A percentile compares a stretch with the other conserved stretches of the same genome.
Conservation (phyloP, 2,888 invertebrate genomes). For the Seira sanloemensis region DNA sequence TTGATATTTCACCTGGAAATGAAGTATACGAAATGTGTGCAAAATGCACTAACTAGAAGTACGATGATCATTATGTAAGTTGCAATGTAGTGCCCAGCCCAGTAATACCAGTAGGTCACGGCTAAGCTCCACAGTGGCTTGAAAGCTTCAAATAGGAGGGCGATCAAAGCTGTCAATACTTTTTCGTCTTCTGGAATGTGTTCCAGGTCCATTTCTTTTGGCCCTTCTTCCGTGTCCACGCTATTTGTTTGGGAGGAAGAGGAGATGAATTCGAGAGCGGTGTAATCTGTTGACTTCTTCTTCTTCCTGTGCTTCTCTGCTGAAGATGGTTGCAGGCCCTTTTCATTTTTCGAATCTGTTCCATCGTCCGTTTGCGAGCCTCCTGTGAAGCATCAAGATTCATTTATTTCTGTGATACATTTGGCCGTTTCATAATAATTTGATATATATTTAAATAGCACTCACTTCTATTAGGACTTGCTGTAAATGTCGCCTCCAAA, state of each 20-base stretch:
- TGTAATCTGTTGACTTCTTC: conserved; percentile 51
- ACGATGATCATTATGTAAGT: conserved; percentile 56
- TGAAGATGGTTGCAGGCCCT: conserved; percentile 13
- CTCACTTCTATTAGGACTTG: conserved; percentile 11
- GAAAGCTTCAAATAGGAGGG: conserved; percentile 57
- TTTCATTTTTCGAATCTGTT: not conserved
- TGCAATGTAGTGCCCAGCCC: conserved; percentile 29
- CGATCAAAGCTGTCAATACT: conserved; percentile 54
- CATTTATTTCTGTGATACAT: too few species aligned
- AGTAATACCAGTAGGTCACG: conserved; percentile 62
- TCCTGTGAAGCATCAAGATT: not conserved
- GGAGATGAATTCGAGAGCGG: conserved; percentile 51
- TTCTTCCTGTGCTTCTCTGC: conserved; percentile 26
- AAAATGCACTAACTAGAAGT: conserved; percentile 50
- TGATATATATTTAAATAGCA: not conserved
- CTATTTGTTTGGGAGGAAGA: conserved; percentile 56
- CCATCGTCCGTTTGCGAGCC: not conserved
- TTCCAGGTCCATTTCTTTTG: conserved; percentile 39
- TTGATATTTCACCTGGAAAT: conserved; percentile 55
- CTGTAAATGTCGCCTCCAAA: conserved; percentile 51
- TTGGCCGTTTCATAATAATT: not conserved
- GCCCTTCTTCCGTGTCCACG: conserved; percentile 37
- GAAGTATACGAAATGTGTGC: conserved; percentile 55
- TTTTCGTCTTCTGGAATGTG: conserved; percentile 59
- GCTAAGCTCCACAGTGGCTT: conserved; percentile 63